Conservation (phyloP, 2,113 vertebrate genomes). For the Campylomormyrus tamandua region DNA sequence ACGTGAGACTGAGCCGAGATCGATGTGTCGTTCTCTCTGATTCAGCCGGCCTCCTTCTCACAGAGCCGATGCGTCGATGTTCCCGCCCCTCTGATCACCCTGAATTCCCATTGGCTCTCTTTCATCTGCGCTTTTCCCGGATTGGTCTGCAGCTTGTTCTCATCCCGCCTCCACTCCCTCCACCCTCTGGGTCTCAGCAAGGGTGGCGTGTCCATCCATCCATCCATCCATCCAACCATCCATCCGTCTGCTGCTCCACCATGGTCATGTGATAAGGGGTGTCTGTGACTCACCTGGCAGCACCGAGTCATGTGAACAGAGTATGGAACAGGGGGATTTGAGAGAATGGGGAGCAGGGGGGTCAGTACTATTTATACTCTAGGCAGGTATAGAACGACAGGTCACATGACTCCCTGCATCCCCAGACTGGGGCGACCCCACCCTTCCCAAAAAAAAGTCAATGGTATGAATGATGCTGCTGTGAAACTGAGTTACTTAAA, state of each 20-base stretch:
- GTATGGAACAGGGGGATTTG: not conserved
- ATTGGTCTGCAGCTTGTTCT: not conserved
- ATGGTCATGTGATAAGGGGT: not conserved
- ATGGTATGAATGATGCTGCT: not conserved
- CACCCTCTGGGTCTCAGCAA: not conserved
- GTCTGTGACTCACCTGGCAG: not conserved
- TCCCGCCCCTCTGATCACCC: constrained; percentile 41
- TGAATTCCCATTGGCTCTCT: constrained; percentile 9
- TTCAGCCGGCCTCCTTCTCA: constrained; percentile 47
- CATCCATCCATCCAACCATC: constrained; percentile 15
- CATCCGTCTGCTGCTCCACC: constrained; percentile 6
- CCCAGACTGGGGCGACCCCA: not conserved
- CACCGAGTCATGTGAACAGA: not conserved
- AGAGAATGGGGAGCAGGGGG: not conserved
- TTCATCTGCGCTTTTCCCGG: not conserved
- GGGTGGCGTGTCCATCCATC: not conserved
- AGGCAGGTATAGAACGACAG: not conserved
- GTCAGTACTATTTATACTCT: not conserved
- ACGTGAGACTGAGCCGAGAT: constrained; percentile 33
- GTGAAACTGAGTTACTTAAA: not conserved
- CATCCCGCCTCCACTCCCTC: not conserved
- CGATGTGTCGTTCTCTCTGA: constrained; percentile 44
- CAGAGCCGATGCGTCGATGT: constrained; percentile 44
- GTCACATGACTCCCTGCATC: not conserved
- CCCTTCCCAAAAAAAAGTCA: not conserved